Evolutionary conservation across 2,888 invertebrate species (phyloP).

Genomic region (Loripinus fragilis): DNA sequence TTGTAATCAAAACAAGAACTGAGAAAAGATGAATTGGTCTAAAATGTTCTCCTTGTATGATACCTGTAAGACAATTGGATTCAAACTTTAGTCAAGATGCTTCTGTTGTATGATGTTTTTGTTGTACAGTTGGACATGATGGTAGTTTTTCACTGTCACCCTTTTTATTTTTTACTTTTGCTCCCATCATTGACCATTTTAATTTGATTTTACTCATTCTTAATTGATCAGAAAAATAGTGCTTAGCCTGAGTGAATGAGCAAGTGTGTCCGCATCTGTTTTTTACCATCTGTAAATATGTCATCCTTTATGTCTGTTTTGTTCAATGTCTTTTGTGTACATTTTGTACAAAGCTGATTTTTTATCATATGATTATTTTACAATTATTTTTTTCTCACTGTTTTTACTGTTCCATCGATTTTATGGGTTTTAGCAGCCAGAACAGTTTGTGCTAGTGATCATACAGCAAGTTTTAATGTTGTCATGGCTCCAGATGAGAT

Average conservation of each 20-base stretch:
- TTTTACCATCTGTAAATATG: background rate
- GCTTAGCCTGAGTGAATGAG: conserved; percentile 14
- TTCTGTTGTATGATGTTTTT: background rate
- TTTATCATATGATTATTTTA: conserved; percentile 19
- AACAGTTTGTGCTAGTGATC: conserved; percentile 11
- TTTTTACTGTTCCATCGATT: conserved; percentile 14
- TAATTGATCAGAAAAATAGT: conserved; percentile 17
- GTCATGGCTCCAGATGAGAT: too few species aligned
- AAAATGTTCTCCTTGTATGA: too few species aligned
- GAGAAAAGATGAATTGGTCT: too few species aligned
- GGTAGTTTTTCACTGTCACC: conserved; percentile 2
- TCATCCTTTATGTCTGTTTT: conserved; percentile 11
- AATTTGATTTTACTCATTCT: conserved; percentile 17
- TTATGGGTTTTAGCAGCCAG: conserved; percentile 13
- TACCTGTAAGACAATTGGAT: too few species aligned
- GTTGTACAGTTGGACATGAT: conserved; percentile 18
- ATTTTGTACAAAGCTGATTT: conserved; percentile 14
- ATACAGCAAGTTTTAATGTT: conserved; percentile 10
- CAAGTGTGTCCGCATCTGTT: background rate
- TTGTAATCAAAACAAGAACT: too few species aligned
- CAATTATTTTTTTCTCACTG: conserved; percentile 11
- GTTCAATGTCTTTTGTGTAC: conserved; percentile 11
- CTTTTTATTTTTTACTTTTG: background rate
- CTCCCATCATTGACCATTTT: conserved; percentile 9
- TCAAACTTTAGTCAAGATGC: conserved; percentile 4